Base-by-base conservation (phyloP, 1,140 invertebrate genomes). In the Araneus ventricosus region DNA sequence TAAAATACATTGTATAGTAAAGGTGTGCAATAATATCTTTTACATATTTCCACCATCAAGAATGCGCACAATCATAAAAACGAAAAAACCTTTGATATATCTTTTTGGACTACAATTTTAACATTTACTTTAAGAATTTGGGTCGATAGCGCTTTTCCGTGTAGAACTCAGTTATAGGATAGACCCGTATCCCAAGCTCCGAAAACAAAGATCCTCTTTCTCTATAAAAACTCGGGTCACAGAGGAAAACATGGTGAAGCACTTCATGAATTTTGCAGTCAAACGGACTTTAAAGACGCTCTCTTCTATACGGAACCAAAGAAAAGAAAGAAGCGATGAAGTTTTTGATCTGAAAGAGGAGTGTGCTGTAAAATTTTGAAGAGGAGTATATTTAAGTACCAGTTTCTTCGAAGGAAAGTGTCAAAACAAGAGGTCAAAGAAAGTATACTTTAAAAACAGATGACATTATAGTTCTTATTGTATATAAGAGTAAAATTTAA, bases 261-360 rank as follows among this genome's bases (percentile, higher is more conserved):
- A 84, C 41, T 84, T 84, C 80, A 84, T 84, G 80, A 52, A 84
- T 84, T 84, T 84, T 84, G 80, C 45, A 84, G 80, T 52, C 80
- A 84, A 84, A 84, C 80, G 39, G 39, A 84, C 39, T 84, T 84
- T 27, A 84, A 84, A 84, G 45, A 24, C 39, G n/a, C 17, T 14
- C 24, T 45, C 27, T 45, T 84, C 45, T 52, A 52, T 45, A 30
- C 27, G 14, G 27, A 84, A 52, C 39, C 5, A 45, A 27, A 17
- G 39, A 52, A 52, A 30, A 27, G 39, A 80, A 82, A 27, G 22
- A 41, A 52, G 80, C n/a, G 80, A 84, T 45, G 45, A 84, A 84
- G 45, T 39, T 45, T 84, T 52, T 84, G 70, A 75, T 75, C 70
- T 37, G 70, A 75, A 75, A 84, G 39, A 24, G n/a, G 39, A 45